These are phyloP conservation scores for Phylloscopus trochiloides DNA, from an alignment of 2,113 vertebrate species.

Conservation along the genomic window DNA sequence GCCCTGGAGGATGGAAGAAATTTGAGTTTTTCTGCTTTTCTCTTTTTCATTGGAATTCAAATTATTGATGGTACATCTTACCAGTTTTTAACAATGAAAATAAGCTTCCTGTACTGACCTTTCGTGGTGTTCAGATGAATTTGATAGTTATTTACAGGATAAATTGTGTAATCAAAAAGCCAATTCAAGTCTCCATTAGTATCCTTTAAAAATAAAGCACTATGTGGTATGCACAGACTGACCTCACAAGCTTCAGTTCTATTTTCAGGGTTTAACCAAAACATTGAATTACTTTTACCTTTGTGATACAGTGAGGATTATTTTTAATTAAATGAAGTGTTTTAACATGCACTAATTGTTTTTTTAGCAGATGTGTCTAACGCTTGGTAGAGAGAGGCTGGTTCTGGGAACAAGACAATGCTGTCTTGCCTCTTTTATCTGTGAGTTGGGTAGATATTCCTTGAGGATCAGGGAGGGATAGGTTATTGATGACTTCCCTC, in stretches of 20 bases:
- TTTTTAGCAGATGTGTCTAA: background rate
- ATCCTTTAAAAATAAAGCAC: background rate
- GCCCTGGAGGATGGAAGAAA: background rate
- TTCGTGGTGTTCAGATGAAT: background rate
- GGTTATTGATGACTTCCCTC: background rate
- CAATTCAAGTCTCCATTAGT: background rate
- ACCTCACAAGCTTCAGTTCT: background rate
- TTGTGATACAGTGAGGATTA: slow-evolving; percentile 19
- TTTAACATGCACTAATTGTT: slow-evolving; percentile 24
- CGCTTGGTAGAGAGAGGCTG: background rate
- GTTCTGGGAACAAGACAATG: background rate
- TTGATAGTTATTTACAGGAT: background rate
- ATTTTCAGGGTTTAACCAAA: slow-evolving; percentile 36
- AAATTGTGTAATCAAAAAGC: background rate
- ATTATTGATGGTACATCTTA: background rate
- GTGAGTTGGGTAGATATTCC: background rate
- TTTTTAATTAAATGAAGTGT: slow-evolving; percentile 36
- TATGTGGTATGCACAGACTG: background rate
- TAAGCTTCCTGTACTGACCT: background rate
- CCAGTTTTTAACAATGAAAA: background rate
- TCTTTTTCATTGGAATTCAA: background rate
- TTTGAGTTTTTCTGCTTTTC: background rate
- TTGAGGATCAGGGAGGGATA: background rate
- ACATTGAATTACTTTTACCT: slow-evolving; percentile 18
- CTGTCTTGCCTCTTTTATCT: slow-evolving; percentile 13